Evolutionary conservation across 2,888 invertebrate genomes (phyloP), one percentile per base, ranked within the genome.

Genomic region (Folsomia candida): DNA sequence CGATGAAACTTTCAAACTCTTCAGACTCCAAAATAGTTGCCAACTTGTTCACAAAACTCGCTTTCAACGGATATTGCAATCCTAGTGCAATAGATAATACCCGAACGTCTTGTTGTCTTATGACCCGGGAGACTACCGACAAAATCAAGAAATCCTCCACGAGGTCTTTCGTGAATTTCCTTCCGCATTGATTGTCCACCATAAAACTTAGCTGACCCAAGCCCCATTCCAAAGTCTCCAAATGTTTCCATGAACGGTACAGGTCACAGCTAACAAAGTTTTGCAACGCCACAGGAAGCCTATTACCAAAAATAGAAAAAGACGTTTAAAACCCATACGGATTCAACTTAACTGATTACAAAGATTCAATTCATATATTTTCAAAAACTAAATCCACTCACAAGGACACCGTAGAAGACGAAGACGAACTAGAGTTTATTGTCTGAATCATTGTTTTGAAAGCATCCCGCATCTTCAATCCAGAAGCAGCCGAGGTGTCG

Each of bases 21-120:
- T 71, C 84, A 83, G 51, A 89, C 83, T 74, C 89, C 81, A 51
- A 86, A 85, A 76, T 85, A 85, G 70, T 86, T 81, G 80, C 89
- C 89, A 26, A 83, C 81, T 51, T 80, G 73, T 47, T 81, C 77
- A 54, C 81, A 78, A 67, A 71, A 61, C 76, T 70, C 64, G 54
- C 59, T 73, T 73, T 80, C 71, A 65, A 68, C 66, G 70, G 75
- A 67, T 74, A 64, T 51, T 47, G 62, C 51, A 68, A 68, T 58
- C 62, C 69, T 28, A 73, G n/a, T 63, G 72, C 73, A 26, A 69
- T 54, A 11, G 67, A 59, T 54, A 76, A 57, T 67, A 66, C 69
- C 37, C 59, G 25, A 58, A 70, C 69, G 61, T 76, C 76, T 65
- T 75, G 67, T 20, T 22, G 61, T 69, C 60, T 68, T 62, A 76